phyloP scores from a whole-genome alignment of 2,888 invertebrate genomes.

The Neocrepidodera transversa region DNA sequence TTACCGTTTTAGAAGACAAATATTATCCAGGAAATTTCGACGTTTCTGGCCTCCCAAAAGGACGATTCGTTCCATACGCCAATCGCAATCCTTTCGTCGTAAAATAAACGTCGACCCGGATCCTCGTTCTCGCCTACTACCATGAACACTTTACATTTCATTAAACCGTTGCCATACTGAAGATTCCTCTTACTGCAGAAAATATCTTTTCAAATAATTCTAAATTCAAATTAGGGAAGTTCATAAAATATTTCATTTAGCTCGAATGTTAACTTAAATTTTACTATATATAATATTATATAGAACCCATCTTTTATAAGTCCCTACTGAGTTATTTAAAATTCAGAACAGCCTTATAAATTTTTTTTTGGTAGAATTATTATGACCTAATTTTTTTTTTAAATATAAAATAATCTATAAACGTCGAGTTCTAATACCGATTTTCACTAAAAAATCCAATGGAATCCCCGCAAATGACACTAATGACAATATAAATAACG shows the following conservation, averaged over 20 bases:
- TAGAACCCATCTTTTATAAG: too few species aligned
- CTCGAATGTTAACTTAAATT: too few species aligned
- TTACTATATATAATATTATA: too few species aligned
- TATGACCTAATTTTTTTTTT: too few species aligned
- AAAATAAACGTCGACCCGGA: conserved; percentile 50
- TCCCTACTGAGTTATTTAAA: too few species aligned
- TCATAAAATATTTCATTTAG: conserved; percentile 14
- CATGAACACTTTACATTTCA: conserved; percentile 56
- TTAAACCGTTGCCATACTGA: conserved; percentile 41
- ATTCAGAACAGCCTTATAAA: too few species aligned
- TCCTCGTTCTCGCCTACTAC: conserved; percentile 38
- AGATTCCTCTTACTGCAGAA: conserved; percentile 7
- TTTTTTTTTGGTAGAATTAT: too few species aligned
- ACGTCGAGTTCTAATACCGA: too few species aligned
- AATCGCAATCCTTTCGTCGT: conserved; percentile 51
- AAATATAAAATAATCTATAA: too few species aligned
- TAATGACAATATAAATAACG: conserved; percentile 42
- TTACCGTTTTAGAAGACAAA: conserved; percentile 13
- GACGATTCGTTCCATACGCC: conserved; percentile 52
- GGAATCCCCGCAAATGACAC: conserved; percentile 30
- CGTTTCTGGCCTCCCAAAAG: conserved; percentile 32
- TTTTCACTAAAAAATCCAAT: conserved; percentile 9
- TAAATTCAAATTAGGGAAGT: conserved; percentile 16
- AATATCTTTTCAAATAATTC: conserved; percentile 11
- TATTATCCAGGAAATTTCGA: conserved; percentile 27